Evolutionary conservation across 2,113 vertebrate genomes (phyloP).

Genomic region (Upupa epops): DNA sequence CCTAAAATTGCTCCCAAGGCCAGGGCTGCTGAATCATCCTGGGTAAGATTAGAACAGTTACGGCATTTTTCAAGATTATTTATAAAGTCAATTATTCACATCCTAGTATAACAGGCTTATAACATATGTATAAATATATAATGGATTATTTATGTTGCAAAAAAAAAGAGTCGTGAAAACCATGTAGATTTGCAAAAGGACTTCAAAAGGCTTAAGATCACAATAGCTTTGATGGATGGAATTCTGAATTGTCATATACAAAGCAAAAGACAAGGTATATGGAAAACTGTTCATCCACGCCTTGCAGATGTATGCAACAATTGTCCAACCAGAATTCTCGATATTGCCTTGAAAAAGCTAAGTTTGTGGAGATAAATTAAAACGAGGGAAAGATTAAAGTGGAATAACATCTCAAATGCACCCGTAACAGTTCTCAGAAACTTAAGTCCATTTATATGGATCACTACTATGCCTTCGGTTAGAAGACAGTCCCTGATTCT

Average conservation of each 20-base stretch:
- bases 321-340: not conserved
- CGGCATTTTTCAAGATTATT: not conserved
- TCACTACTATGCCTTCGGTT: not conserved
- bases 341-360: not conserved
- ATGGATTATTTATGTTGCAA: not conserved
- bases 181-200: not conserved
- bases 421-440: not conserved
- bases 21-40: not conserved
- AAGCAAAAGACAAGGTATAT: not conserved
- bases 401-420: not conserved
- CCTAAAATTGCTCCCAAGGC: not conserved
- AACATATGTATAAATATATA: not conserved
- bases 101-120: no score
- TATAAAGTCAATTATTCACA: no score
- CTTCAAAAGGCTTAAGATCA: not conserved
- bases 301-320: not conserved
- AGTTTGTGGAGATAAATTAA: accelerated
- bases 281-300: not conserved
- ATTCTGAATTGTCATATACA: not conserved
- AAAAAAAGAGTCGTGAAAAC: not conserved
- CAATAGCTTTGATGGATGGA: not conserved
- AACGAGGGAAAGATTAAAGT: not conserved
- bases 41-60: not conserved
- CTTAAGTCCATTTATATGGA: not conserved
- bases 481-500: not conserved